Percentiles rank a stretch among this genome's conserved stretches.
These are phyloP conservation scores for Pontoporia blainvillei DNA, from an alignment of 2,113 vertebrate genomes.

Conservation along the genomic window DNA sequence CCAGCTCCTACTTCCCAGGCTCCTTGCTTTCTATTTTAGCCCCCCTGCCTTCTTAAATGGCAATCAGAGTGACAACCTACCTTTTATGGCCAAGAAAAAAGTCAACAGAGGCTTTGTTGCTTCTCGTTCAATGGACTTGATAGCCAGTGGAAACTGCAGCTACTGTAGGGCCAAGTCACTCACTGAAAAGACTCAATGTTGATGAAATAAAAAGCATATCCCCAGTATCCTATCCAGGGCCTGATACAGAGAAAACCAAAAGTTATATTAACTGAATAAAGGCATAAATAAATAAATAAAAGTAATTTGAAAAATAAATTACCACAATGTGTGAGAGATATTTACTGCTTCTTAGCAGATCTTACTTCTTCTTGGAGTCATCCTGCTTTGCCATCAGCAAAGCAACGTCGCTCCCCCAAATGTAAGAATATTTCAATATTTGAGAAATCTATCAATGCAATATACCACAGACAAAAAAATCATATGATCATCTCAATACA, in stretches of 20 bases:
- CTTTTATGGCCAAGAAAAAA: not conserved
- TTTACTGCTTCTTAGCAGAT: not conserved
- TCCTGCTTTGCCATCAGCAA: not conserved
- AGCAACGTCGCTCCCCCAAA: not conserved
- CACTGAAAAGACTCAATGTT: not conserved
- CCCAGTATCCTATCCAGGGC: fast-evolving
- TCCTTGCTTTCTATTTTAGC: not conserved
- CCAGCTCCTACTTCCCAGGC: not conserved
- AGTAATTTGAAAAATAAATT: not conserved
- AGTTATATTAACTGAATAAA: not conserved
- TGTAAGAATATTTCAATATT: not conserved
- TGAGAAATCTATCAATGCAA: not conserved
- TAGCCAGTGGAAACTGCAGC: not conserved
- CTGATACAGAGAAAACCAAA: not conserved
- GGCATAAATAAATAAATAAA: not conserved
- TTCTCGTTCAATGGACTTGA: not conserved
- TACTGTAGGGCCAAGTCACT: not conserved
- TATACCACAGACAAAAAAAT: not conserved
- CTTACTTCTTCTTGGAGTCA: not conserved
- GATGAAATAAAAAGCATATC: not conserved
- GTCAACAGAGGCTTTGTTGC: not conserved
- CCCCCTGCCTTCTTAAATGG: not conserved
- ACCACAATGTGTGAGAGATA: not conserved
- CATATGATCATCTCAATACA: not conserved
- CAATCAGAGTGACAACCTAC: not conserved